Percentiles rank a stretch among this genome's conserved stretches.
Evolutionary conservation across 2,113 vertebrate species (phyloP).

Genomic region (Otolemur garnettii): DNA sequence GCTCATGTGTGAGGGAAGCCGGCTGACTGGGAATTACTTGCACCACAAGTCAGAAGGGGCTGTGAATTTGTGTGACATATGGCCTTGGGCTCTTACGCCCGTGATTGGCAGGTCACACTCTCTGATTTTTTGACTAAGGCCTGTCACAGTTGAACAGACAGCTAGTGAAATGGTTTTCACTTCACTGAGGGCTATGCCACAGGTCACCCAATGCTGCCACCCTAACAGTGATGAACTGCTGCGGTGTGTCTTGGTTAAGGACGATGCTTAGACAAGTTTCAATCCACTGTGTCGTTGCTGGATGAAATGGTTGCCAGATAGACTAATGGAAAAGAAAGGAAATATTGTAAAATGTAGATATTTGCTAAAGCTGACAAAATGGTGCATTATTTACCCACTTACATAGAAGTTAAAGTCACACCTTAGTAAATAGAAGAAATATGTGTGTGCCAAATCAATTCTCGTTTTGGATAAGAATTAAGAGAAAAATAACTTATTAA

Average conservation of each 20-base stretch:
- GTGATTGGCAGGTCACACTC: slow-evolving; percentile 83
- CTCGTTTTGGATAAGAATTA: slow-evolving; percentile 39
- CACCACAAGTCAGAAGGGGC: slow-evolving; percentile 15
- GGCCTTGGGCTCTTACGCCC: slow-evolving; percentile 68
- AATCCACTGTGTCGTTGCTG: background rate
- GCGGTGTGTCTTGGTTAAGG: background rate
- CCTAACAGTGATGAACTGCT: slow-evolving; percentile 51
- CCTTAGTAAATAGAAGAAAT: background rate
- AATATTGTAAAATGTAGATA: background rate
- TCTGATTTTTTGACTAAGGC: slow-evolving; percentile 80
- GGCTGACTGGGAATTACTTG: slow-evolving; percentile 66
- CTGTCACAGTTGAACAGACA: slow-evolving; percentile 80
- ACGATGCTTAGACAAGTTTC: slow-evolving; percentile 8
- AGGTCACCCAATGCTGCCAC: slow-evolving; percentile 61
- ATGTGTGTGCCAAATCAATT: background rate
- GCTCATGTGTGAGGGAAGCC: slow-evolving; percentile 40
- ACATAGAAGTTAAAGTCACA: background rate
- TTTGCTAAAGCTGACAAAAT: slow-evolving; percentile 18
- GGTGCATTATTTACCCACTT: slow-evolving; percentile 11
- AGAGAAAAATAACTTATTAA: slow-evolving; percentile 32
- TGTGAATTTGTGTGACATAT: slow-evolving; percentile 47
- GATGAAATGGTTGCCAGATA: slow-evolving; percentile 48
- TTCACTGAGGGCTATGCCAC: slow-evolving; percentile 73
- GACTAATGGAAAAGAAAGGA: slow-evolving; percentile 14
- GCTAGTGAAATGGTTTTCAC: slow-evolving; percentile 78